A percentile compares a stretch with the other conserved stretches of the same genome.
phyloP scores from a whole-genome alignment of 2,113 vertebrate species.

The Bujurquina vittata region DNA sequence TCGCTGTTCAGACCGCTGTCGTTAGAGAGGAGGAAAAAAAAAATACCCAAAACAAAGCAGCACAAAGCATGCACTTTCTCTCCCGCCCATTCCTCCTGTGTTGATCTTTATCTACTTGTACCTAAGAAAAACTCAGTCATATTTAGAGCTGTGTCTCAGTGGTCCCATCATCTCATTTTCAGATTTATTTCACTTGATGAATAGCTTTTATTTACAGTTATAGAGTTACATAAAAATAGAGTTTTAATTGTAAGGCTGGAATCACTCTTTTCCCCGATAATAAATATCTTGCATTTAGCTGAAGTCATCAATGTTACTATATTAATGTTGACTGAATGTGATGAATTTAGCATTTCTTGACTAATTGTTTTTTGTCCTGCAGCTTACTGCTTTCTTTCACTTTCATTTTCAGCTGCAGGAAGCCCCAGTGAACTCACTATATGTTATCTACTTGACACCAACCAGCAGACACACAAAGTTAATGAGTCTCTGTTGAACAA shows the following conservation, averaged over 20 bases:
- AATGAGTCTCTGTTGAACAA: background rate
- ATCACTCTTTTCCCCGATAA: background rate
- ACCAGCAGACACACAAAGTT: background rate
- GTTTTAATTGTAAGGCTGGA: background rate
- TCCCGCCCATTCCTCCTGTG: background rate
- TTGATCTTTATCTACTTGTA: background rate
- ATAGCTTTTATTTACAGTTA: background rate
- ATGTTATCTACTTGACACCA: background rate
- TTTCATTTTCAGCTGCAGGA: background rate
- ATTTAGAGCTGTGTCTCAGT: background rate
- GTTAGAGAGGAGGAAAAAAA: background rate
- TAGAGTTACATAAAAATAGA: background rate
- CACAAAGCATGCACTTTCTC: background rate
- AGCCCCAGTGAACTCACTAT: background rate
- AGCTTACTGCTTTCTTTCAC: background rate
- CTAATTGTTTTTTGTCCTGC: background rate
- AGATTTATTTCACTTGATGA: background rate
- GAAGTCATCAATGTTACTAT: background rate
- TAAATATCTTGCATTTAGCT: conserved; percentile 1
- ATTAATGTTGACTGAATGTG: background rate
- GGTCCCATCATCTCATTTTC: background rate
- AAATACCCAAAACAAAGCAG: background rate
- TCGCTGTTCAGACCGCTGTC: conserved; percentile 50
- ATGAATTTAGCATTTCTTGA: background rate
- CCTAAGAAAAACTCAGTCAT: background rate